Percentiles rank a stretch among this genome's conserved stretches.
phyloP scores from a whole-genome alignment of 2,113 vertebrate genomes.

The Lethenteron reissneri region DNA sequence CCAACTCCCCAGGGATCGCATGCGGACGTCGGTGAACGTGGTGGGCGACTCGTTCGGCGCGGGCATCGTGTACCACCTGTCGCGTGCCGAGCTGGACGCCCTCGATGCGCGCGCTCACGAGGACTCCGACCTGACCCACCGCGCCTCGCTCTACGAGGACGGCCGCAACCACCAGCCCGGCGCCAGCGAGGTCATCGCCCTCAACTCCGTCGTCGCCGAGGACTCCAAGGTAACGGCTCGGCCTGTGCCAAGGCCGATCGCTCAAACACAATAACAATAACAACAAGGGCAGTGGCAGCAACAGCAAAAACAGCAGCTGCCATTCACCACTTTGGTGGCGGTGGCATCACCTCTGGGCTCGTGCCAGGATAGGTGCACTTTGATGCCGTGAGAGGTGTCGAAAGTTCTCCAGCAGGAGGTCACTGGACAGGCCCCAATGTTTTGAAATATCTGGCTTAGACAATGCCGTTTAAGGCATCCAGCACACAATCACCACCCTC shows the following conservation, averaged over 20 bases:
- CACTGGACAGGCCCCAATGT: too few relatives aligned
- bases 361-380: too few relatives aligned
- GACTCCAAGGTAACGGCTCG: slow-evolving; percentile 93
- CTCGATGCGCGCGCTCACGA: slow-evolving; percentile 57
- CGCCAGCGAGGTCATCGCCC: slow-evolving; percentile 85
- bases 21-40: slow-evolving; percentile 92
- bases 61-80: slow-evolving; percentile 86
- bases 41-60: slow-evolving; percentile 91
- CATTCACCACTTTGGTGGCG: too few relatives aligned
- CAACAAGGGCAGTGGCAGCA: slow-evolving; percentile 3
- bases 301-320: neutral
- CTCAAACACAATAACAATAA: neutral
- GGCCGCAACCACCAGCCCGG: slow-evolving; percentile 90
- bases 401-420: too few relatives aligned
- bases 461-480: too few relatives aligned
- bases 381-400: too few relatives aligned
- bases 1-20: slow-evolving; percentile 47
- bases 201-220: slow-evolving; percentile 88
- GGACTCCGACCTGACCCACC: slow-evolving; percentile 91
- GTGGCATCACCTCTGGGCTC: neutral
- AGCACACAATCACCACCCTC: too few relatives aligned
- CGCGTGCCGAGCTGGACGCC: slow-evolving; percentile 59
- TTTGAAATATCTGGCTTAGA: too few relatives aligned
- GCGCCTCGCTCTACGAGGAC: slow-evolving; percentile 68
- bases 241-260: slow-evolving; percentile 11